phyloP scores from a whole-genome alignment of 92 coral and sea anemone genomes.

The Umimayanthus chanpuru region DNA sequence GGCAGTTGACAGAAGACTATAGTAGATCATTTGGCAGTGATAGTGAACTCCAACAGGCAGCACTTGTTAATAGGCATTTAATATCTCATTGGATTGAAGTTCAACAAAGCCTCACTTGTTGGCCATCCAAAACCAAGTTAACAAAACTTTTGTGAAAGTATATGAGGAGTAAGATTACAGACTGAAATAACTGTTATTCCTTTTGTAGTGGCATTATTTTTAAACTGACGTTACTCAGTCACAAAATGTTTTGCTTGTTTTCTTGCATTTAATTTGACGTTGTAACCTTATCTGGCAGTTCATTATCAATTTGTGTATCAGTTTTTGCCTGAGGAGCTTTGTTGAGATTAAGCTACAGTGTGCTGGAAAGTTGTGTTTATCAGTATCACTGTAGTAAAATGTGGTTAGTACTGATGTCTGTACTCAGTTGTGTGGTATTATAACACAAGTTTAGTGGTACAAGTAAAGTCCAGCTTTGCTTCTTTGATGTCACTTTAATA shows the following conservation, averaged over 20 bases:
- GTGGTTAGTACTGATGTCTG: background rate
- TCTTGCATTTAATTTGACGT: constrained; percentile 22
- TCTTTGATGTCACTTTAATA: background rate
- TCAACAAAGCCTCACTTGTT: background rate
- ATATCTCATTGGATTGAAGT: constrained; percentile 23
- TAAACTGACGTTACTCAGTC: background rate
- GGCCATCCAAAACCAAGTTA: background rate
- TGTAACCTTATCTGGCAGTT: constrained; percentile 38
- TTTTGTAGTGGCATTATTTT: background rate
- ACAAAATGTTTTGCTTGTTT: constrained; percentile 29
- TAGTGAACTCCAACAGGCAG: background rate
- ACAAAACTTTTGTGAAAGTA: background rate
- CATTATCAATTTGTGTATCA: constrained; percentile 34
- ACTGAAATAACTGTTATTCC: background rate
- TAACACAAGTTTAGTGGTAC: background rate
- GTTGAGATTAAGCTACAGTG: constrained; percentile 10
- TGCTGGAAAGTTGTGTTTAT: constrained; percentile 22
- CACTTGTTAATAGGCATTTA: constrained; percentile 31
- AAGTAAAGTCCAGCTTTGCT: background rate
- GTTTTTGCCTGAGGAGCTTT: constrained; percentile 42
- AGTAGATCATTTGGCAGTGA: constrained; percentile 9
- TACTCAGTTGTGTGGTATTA: background rate
- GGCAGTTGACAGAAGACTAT: constrained; percentile 27
- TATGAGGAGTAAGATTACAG: background rate
- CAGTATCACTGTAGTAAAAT: background rate